These are phyloP conservation scores for Cephus cinctus DNA, from an alignment of 1,140 invertebrate genomes.

Conservation along the genomic window DNA sequence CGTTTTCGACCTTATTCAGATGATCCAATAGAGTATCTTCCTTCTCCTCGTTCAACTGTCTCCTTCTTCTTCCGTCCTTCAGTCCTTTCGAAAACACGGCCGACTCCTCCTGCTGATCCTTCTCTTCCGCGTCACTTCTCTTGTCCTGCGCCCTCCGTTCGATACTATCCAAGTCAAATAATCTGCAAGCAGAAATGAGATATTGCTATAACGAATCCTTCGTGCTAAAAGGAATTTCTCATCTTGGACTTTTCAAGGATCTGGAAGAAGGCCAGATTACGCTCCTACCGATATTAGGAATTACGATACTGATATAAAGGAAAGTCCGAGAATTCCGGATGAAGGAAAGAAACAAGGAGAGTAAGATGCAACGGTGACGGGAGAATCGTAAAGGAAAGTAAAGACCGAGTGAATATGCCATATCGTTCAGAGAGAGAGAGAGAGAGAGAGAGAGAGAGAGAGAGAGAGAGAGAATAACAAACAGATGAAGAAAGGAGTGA, in stretches of 20 bases:
- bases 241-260: too few species aligned
- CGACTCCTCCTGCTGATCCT: conserved; percentile 25
- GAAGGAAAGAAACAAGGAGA: too few species aligned
- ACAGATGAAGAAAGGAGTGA: conserved; percentile 13
- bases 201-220: neutral
- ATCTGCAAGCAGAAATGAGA: conserved; percentile 24
- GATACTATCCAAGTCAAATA: conserved; percentile 26
- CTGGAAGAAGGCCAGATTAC: too few species aligned
- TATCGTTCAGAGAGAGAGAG: neutral
- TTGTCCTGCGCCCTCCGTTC: conserved; percentile 18
- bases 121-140: conserved; percentile 5
- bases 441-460: neutral
- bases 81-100: conserved; percentile 18
- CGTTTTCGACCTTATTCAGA: conserved; percentile 29
- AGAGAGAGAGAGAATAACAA: conserved; percentile 3
- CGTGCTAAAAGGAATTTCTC: neutral
- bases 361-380: too few species aligned
- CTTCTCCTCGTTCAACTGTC: conserved; percentile 17
- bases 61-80: conserved; percentile 18
- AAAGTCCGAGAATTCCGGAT: too few species aligned
- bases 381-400: too few species aligned
- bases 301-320: too few species aligned
- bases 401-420: too few species aligned
- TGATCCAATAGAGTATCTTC: conserved; percentile 38
- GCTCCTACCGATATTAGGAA: too few species aligned